phyloP scores from a whole-genome alignment of 2,888 invertebrate genomes.

The Agrotis clavis region DNA sequence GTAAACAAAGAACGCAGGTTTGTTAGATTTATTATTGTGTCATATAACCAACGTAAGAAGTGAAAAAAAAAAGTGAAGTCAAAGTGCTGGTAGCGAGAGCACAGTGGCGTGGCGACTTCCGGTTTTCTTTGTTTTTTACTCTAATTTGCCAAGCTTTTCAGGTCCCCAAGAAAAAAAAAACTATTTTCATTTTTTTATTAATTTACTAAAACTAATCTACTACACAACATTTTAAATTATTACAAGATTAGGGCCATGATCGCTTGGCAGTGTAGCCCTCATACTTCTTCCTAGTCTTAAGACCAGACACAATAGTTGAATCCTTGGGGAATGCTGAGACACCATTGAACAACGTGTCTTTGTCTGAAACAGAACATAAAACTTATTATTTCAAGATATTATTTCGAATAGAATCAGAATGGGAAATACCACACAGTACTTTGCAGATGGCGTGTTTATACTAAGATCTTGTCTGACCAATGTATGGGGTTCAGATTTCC shows the following conservation, averaged over 20 bases:
- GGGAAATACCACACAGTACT: background rate
- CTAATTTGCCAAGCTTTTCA: no score
- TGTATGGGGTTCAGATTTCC: background rate
- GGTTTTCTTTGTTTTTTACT: no score
- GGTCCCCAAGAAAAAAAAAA: no score
- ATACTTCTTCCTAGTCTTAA: conserved; percentile 96
- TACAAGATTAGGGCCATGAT: conserved; percentile 89
- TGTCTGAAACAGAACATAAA: conserved; percentile 79
- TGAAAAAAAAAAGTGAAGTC: no score
- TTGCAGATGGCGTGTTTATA: background rate
- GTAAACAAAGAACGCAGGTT: no score
- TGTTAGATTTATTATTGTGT: no score
- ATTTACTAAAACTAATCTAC: conserved; percentile 57
- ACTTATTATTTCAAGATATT: background rate
- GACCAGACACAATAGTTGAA: conserved; percentile 95
- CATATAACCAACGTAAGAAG: no score
- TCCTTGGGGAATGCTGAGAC: conserved; percentile 96
- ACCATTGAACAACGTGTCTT: conserved; percentile 91
- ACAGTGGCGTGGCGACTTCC: no score
- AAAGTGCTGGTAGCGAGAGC: no score
- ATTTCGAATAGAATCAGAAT: background rate
- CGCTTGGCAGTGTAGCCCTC: conserved; percentile 93
- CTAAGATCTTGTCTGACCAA: background rate
- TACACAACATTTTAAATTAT: conserved; percentile 35
- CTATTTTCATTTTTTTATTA: conserved; percentile 32